A percentile compares a stretch with the other conserved stretches of the same genome.
These are phyloP conservation scores for Asobara japonica DNA, from an alignment of 1,140 invertebrate genomes.

Conservation along the genomic window DNA sequence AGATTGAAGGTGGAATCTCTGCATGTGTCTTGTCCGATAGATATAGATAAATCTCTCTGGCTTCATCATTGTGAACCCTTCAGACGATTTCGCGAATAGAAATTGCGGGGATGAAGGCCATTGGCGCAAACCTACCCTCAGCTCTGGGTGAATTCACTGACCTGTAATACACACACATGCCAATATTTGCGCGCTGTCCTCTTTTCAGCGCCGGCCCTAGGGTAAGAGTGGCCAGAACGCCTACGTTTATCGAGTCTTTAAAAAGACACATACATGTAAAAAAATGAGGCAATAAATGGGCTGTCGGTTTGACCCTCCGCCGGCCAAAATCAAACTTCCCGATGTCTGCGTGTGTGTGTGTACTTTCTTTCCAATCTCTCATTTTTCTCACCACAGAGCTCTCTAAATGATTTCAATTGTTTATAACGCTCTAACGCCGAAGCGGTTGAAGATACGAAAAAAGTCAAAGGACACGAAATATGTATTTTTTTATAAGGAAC, in stretches of 20 bases:
- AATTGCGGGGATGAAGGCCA: not conserved
- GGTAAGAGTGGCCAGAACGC: conserved; percentile 2
- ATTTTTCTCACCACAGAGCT: too few relatives aligned
- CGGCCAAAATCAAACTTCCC: too few relatives aligned
- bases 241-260: not conserved
- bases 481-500: too few relatives aligned
- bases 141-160: conserved; percentile 32
- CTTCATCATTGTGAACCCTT: not conserved
- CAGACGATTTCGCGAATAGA: not conserved
- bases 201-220: not conserved
- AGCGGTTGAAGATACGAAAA: too few relatives aligned
- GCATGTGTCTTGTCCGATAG: conserved; percentile 10
- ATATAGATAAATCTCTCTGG: not conserved
- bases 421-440: too few relatives aligned
- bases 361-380: too few relatives aligned
- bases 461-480: too few relatives aligned
- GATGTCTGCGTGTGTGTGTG: too few relatives aligned
- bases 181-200: conserved; percentile 26
- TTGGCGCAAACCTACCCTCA: not conserved
- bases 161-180: conserved; percentile 34
- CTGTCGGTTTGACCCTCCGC: too few relatives aligned
- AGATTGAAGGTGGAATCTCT: not conserved
- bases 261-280: too few relatives aligned
- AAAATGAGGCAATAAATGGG: too few relatives aligned
- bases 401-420: too few relatives aligned